Conservation (phyloP, 2,113 vertebrate species). For the Amphiprion percula region DNA sequence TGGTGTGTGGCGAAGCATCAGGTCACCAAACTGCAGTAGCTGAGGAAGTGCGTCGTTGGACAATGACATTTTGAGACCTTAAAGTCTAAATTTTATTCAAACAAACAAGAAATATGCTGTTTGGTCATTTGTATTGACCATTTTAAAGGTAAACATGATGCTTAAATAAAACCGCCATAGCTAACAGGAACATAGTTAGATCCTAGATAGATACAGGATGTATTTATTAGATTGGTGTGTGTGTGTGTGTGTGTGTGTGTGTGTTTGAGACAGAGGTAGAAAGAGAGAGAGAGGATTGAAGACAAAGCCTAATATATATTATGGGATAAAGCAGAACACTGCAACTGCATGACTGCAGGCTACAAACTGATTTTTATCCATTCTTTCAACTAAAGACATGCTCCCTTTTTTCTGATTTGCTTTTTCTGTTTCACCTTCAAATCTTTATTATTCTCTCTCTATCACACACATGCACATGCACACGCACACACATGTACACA, state of each 20-base stretch:
- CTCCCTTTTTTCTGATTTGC: slow-evolving; percentile 18
- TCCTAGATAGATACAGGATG: no score
- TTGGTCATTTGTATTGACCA: no score
- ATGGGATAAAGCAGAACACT: slow-evolving; percentile 38
- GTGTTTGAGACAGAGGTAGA: not conserved
- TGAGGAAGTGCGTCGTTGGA: not conserved
- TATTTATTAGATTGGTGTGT: no score
- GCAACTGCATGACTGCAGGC: slow-evolving; percentile 40
- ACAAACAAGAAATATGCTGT: no score
- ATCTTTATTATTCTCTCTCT: not conserved
- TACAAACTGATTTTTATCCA: slow-evolving; percentile 37
- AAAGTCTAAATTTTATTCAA: not conserved
- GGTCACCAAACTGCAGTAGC: not conserved
- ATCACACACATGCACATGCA: not conserved
- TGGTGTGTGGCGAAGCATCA: not conserved
- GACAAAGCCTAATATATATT: slow-evolving; percentile 21
- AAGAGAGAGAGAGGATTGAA: not conserved
- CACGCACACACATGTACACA: not conserved
- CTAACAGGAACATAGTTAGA: no score
- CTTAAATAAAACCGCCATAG: no score
- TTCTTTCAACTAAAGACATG: slow-evolving; percentile 30
- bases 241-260: not conserved
- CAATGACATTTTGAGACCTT: not conserved
- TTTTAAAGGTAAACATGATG: no score
- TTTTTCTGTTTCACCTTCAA: slow-evolving; percentile 6